phyloP scores from a whole-genome alignment of 2,797 vertebrate species.

The Monodelphis domestica region DNA sequence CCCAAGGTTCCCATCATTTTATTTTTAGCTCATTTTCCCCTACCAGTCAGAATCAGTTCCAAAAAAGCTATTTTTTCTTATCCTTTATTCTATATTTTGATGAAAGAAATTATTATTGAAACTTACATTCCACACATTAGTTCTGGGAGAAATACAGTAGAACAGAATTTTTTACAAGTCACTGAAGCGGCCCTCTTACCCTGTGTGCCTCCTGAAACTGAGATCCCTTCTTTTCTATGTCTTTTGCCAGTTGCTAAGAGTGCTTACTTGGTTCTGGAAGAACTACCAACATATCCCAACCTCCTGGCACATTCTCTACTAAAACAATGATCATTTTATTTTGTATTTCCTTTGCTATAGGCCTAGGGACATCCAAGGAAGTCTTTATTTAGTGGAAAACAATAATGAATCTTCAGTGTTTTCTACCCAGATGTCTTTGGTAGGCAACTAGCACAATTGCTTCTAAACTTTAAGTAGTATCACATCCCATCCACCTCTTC shows the following conservation, averaged over 20 bases:
- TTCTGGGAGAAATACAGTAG: neutral
- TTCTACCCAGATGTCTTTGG: neutral
- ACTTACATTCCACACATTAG: neutral
- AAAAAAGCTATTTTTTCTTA: neutral
- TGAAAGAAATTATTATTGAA: neutral
- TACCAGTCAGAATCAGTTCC: neutral
- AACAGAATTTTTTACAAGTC: neutral
- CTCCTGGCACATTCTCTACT: neutral
- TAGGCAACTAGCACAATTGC: neutral
- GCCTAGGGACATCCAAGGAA: neutral
- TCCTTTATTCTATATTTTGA: neutral
- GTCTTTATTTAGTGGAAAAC: neutral
- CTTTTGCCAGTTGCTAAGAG: neutral
- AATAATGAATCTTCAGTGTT: neutral
- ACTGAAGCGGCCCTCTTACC: neutral
- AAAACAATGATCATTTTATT: neutral
- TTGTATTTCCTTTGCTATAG: neutral
- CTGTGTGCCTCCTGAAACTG: neutral
- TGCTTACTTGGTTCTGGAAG: neutral
- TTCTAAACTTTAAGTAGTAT: neutral
- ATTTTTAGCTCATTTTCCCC: neutral
- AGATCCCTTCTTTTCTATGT: neutral
- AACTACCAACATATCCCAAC: neutral
- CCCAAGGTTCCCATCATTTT: neutral
- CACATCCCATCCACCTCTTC: neutral